phyloP scores from a whole-genome alignment of 2,797 vertebrate genomes.

The Perdix hodgsoniae region DNA sequence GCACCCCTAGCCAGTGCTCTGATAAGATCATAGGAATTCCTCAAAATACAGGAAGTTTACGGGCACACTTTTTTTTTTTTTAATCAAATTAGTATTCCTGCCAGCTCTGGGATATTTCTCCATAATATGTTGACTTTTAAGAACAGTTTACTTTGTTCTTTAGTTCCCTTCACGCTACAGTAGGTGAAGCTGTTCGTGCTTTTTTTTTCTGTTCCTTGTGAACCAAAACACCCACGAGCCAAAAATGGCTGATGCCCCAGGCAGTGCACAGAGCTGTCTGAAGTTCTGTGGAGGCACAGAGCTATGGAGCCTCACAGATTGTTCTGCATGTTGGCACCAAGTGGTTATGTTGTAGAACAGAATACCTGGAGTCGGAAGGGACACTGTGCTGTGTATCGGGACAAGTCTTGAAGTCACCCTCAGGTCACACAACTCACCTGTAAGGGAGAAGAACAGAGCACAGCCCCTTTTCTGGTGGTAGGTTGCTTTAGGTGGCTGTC shows the following conservation, averaged over 20 bases:
- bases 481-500: background rate
- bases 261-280: background rate
- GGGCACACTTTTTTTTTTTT: background rate
- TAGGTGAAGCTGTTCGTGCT: background rate
- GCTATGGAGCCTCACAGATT: background rate
- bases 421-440: background rate
- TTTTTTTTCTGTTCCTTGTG: conserved; percentile 11
- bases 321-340: rapidly evolving
- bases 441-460: background rate
- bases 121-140: background rate
- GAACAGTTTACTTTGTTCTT: conserved; percentile 29
- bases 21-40: background rate
- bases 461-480: background rate
- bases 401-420: background rate
- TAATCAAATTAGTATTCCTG: background rate
- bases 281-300: background rate
- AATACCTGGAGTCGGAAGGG: background rate
- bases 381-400: background rate
- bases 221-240: background rate
- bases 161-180: background rate
- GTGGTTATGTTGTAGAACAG: background rate
- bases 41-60: conserved; percentile 6
- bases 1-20: background rate
- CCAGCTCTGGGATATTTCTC: conserved; percentile 27
- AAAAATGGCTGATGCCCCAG: rapidly evolving